Conservation (phyloP, 2,797 vertebrate species). For the Cynopterus sphinx region DNA sequence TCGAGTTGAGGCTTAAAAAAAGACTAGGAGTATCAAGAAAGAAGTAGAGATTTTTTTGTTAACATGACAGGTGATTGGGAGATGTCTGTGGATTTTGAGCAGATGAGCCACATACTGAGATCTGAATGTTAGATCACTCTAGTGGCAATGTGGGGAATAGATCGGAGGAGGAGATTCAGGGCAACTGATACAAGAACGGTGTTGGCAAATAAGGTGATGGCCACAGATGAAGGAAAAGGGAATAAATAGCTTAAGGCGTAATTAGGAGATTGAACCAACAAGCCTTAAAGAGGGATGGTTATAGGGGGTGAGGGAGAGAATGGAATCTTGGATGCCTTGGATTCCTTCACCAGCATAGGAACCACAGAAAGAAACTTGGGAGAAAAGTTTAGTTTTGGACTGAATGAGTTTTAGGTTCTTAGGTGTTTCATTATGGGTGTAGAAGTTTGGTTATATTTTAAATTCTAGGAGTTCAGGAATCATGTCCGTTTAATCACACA, state of each 20-base stretch:
- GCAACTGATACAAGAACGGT: not conserved
- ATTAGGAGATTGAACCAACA: not conserved
- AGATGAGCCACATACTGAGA: not conserved
- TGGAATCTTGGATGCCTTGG: not conserved
- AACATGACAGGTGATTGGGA: not conserved
- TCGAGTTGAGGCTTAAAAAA: conserved; percentile 9
- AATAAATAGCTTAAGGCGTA: not conserved
- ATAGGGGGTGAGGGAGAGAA: not conserved
- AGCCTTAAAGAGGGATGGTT: not conserved
- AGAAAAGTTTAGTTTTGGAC: conserved; percentile 35
- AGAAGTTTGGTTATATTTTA: conserved; percentile 4
- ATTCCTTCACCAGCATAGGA: not conserved
- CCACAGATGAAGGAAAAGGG: not conserved
- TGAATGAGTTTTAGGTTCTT: conserved; percentile 40
- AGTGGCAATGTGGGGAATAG: not conserved
- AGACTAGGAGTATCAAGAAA: not conserved
- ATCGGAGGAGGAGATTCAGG: not conserved
- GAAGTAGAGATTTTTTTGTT: not conserved
- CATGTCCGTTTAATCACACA: conserved; percentile 44
- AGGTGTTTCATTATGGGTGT: not conserved
- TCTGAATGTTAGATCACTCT: not conserved
- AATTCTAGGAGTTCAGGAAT: conserved; percentile 17
- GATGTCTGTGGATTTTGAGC: not conserved
- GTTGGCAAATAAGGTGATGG: not conserved
- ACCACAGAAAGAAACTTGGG: not conserved